phyloP scores from a whole-genome alignment of 2,888 invertebrate species.

The Platynereis dumerilii region DNA sequence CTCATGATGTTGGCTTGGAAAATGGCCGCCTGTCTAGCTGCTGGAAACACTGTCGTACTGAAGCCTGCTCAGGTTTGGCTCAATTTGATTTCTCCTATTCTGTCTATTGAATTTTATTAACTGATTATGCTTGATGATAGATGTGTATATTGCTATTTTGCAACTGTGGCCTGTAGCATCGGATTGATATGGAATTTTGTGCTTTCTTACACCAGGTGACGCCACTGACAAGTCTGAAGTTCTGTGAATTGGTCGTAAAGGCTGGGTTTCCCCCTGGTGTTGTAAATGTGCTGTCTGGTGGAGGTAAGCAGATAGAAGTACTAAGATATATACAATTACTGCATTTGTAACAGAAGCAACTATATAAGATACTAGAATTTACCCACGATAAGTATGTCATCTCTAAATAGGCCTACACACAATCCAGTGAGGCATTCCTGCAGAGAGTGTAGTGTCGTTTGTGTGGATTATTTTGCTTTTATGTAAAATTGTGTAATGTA shows the following conservation, averaged over 20 bases:
- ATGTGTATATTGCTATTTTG: no score
- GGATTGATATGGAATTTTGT: no score
- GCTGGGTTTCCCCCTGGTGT: slow-evolving; percentile 97
- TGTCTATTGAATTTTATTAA: neutral
- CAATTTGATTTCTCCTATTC: neutral
- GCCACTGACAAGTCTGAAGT: slow-evolving; percentile 91
- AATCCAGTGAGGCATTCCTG: no score
- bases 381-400: no score
- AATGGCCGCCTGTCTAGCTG: slow-evolving; percentile 95
- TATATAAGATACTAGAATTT: neutral
- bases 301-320: slow-evolving; percentile 65
- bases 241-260: slow-evolving; percentile 85
- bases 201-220: slow-evolving; percentile 70
- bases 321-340: neutral
- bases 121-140: no score
- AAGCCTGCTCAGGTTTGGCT: slow-evolving; percentile 78
- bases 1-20: slow-evolving; percentile 99
- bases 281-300: slow-evolving; percentile 89
- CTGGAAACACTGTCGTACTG: slow-evolving; percentile 94
- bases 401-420: no score
- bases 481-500: no score
- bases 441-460: no score
- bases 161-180: no score
- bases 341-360: neutral
- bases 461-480: no score